phyloP scores from a whole-genome alignment of 2,797 vertebrate species.

The Pipistrellus kuhlii region DNA sequence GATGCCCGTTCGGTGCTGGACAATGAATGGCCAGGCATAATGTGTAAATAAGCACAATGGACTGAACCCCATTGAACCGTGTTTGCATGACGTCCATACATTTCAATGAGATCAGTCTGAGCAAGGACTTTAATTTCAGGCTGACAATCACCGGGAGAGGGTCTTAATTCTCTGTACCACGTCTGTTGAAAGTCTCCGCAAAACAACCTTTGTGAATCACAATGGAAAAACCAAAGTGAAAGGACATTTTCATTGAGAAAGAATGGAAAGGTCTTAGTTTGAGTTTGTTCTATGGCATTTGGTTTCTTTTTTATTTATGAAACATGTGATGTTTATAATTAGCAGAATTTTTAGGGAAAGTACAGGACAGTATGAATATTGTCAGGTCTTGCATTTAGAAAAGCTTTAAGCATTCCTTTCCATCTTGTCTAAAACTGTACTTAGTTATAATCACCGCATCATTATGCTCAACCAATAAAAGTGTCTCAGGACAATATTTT shows the following conservation, averaged over 20 bases:
- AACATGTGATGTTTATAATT: not conserved
- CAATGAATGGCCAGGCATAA: not conserved
- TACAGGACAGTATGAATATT: not conserved
- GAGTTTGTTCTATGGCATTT: not conserved
- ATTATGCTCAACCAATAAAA: not conserved
- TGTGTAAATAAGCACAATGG: not conserved
- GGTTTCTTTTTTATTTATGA: not conserved
- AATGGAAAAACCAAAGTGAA: not conserved
- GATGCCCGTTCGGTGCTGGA: not conserved
- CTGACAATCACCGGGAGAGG: not conserved
- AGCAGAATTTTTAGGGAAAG: not conserved
- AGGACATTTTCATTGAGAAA: constrained; percentile 29
- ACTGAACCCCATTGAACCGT: not conserved
- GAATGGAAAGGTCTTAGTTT: not conserved
- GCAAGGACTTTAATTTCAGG: constrained; percentile 11
- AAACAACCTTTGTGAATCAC: not conserved
- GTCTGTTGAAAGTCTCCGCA: not conserved
- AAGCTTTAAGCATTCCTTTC: not conserved
- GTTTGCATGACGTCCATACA: not conserved
- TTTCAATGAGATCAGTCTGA: not conserved
- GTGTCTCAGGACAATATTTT: not conserved
- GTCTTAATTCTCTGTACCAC: not conserved
- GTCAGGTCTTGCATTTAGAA: not conserved
- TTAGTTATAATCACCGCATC: not conserved
- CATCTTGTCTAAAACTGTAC: not conserved